Evolutionary conservation across 2,888 invertebrate genomes (phyloP).

Genomic region (Nephrotoma flavescens): DNA sequence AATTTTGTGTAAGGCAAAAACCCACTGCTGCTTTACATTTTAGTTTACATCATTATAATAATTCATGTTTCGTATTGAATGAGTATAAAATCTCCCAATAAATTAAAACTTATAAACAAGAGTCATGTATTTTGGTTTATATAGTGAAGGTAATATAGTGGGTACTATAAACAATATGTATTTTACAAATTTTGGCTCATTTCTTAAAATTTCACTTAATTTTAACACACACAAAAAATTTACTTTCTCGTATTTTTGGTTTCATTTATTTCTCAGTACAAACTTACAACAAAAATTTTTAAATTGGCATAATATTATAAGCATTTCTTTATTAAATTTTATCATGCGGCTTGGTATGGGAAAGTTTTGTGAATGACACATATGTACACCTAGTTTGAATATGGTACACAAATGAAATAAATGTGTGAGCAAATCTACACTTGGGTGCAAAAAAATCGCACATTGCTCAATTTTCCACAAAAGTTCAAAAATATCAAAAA

Average conservation of each 20-base stretch:
- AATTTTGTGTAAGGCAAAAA: not conserved
- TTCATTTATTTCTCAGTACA: not conserved
- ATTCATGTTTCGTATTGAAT: not conserved
- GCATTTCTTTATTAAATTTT: not conserved
- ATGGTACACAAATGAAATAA: not conserved
- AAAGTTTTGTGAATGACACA: not conserved
- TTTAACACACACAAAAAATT: not conserved
- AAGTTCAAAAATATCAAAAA: too few relatives aligned
- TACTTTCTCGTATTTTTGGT: not conserved
- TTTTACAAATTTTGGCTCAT: not conserved
- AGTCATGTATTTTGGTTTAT: not conserved
- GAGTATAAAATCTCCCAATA: not conserved
- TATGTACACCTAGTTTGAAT: not conserved
- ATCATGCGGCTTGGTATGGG: not conserved
- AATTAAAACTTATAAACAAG: not conserved
- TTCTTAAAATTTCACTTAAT: not conserved
- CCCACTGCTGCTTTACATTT: not conserved
- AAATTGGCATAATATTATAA: not conserved
- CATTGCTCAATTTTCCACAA: too few relatives aligned
- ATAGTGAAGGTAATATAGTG: not conserved
- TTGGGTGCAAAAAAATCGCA: too few relatives aligned
- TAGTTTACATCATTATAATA: not conserved
- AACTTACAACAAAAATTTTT: not conserved
- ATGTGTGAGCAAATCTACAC: not conserved
- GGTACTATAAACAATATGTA: not conserved